phyloP scores from a whole-genome alignment of 2,113 vertebrate genomes.

The Bombycilla garrulus region DNA sequence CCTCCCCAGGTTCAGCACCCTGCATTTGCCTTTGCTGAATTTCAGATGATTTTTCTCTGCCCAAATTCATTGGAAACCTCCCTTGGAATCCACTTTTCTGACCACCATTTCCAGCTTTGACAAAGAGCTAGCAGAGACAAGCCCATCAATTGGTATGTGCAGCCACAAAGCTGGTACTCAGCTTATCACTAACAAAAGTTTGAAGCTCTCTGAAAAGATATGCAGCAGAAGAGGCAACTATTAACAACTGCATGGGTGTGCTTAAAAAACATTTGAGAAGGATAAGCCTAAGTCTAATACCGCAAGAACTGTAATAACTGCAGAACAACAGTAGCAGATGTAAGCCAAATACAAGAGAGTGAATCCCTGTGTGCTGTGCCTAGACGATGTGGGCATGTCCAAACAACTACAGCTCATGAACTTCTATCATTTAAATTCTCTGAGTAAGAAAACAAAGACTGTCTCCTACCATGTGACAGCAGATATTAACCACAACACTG shows the following conservation, averaged over 20 bases:
- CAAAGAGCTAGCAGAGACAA: neutral
- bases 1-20: neutral
- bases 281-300: neutral
- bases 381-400: neutral
- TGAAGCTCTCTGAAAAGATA: neutral
- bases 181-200: neutral
- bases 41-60: neutral
- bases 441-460: neutral
- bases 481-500: neutral
- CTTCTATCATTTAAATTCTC: neutral
- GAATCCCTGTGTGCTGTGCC: neutral
- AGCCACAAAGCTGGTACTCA: neutral
- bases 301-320: neutral
- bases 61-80: fast-evolving
- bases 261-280: neutral
- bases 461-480: neutral
- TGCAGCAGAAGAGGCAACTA: neutral
- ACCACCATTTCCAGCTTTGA: neutral
- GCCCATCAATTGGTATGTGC: fast-evolving
- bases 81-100: neutral
- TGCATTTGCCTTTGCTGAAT: neutral
- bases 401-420: neutral
- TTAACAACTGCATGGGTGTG: neutral
- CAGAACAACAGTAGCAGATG: neutral
- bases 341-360: neutral